Evolutionary conservation across 2,113 vertebrate species (phyloP).

Genomic region (Anthoscopus minutus): DNA sequence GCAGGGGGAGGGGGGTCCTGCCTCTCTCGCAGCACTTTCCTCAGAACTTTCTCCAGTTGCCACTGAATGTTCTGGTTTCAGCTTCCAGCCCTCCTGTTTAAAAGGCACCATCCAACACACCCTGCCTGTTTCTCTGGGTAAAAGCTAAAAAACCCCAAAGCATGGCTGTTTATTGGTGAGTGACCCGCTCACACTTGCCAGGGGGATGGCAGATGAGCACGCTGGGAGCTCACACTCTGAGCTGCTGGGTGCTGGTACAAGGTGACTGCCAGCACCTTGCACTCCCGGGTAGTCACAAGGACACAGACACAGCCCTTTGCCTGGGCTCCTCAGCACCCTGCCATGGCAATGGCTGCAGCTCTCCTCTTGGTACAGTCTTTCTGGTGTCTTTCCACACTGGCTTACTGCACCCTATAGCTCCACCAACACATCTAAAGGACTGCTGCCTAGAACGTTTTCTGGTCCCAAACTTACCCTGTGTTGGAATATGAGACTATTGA

Average conservation of each 20-base stretch:
- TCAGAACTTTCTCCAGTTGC: conserved; percentile 47
- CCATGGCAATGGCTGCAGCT: background rate
- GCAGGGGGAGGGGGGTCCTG: conserved; percentile 33
- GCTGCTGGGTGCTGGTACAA: background rate
- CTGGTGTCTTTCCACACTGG: no score
- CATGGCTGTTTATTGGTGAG: background rate
- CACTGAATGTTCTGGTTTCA: conserved; percentile 42
- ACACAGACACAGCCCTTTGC: background rate
- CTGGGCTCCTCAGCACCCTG: background rate
- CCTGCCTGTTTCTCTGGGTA: background rate
- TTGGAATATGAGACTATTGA: background rate
- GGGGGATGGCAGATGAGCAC: background rate
- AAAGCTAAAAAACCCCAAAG: background rate
- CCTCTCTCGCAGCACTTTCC: background rate
- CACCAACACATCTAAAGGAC: background rate
- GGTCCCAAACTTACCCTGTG: background rate
- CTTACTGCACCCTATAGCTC: background rate
- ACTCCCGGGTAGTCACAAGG: background rate
- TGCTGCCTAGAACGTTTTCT: background rate
- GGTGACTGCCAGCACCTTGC: background rate
- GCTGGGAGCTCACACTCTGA: background rate
- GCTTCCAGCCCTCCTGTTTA: background rate
- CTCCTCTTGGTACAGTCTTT: background rate
- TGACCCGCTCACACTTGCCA: background rate
- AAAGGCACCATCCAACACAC: background rate